A percentile compares a stretch with the other conserved stretches of the same genome.
phyloP scores from a whole-genome alignment of 2,888 invertebrate species.

The Sthenelais limicola region DNA sequence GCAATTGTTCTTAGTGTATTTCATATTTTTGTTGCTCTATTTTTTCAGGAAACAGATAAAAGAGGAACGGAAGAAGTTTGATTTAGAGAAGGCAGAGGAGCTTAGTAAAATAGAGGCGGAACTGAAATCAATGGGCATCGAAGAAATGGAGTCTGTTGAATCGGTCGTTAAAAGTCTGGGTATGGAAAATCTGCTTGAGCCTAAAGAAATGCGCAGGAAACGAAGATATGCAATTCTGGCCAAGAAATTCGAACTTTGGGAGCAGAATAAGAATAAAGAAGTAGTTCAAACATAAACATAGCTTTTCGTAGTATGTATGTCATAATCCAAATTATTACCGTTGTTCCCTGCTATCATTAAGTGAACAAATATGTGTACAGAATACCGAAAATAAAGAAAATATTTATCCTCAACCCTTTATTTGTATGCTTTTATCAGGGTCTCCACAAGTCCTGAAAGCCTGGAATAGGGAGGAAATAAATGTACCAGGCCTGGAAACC shows the following conservation, averaged over 20 bases:
- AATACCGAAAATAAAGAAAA: no score
- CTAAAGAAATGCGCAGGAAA: slow-evolving; percentile 1
- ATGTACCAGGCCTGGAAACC: no score
- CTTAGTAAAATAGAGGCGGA: slow-evolving; percentile 54
- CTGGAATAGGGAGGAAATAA: no score
- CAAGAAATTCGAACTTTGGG: slow-evolving; percentile 46
- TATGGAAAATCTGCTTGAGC: slow-evolving; percentile 32
- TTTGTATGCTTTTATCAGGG: no score
- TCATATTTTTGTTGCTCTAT: neutral
- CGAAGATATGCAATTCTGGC: slow-evolving; percentile 36
- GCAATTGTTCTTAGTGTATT: neutral
- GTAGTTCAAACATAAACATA: no score
- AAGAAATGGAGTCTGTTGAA: slow-evolving; percentile 39
- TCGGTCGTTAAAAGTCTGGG: slow-evolving; percentile 40
- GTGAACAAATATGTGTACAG: no score
- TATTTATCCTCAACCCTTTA: no score
- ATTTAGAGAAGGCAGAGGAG: slow-evolving; percentile 77
- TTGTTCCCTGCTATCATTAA: no score
- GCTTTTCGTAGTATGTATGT: no score
- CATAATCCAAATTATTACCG: no score
- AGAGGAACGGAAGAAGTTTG: slow-evolving; percentile 81
- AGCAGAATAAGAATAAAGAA: slow-evolving; percentile 41
- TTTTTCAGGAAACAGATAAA: slow-evolving; percentile 77
- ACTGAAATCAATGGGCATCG: slow-evolving; percentile 46
- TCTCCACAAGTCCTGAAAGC: no score